phyloP scores from a whole-genome alignment of 2,797 vertebrate species.

The Xiphorhynchus erythropygius region DNA sequence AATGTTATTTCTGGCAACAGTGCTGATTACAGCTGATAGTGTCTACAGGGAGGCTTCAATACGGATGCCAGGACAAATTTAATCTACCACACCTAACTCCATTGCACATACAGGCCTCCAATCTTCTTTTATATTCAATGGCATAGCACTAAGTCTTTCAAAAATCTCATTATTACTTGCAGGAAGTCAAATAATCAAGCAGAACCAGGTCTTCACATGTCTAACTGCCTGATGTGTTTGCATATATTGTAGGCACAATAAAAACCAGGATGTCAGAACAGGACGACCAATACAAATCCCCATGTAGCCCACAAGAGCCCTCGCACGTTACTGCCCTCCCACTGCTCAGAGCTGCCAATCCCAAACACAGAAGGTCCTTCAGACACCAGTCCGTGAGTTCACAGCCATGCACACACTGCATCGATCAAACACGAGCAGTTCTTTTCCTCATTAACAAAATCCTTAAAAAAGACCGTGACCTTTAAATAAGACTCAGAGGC shows the following conservation, averaged over 20 bases:
- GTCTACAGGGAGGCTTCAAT: constrained; percentile 17
- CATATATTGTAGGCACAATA: not conserved
- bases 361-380: not conserved
- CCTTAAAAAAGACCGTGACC: constrained; percentile 52
- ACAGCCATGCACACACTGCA: not conserved
- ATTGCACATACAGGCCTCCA: not conserved
- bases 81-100: constrained; percentile 30
- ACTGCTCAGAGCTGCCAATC: not conserved
- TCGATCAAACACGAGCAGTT: not conserved
- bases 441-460: not conserved
- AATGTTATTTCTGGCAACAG: constrained; percentile 37
- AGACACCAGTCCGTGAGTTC: not conserved
- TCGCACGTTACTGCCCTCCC: constrained; percentile 17
- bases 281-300: constrained; percentile 32
- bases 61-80: constrained; percentile 15
- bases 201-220: constrained; percentile 34
- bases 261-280: constrained; percentile 36
- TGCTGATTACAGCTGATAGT: constrained; percentile 8
- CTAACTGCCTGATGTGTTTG: constrained; percentile 28
- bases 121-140: constrained; percentile 14
- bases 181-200: constrained; percentile 55
- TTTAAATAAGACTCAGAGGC: constrained; percentile 17
- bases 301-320: constrained; percentile 3
- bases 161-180: constrained; percentile 35
- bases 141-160: constrained; percentile 40